Base-by-base conservation (phyloP, 2,888 invertebrate species). In the Cephus pulcher region DNA sequence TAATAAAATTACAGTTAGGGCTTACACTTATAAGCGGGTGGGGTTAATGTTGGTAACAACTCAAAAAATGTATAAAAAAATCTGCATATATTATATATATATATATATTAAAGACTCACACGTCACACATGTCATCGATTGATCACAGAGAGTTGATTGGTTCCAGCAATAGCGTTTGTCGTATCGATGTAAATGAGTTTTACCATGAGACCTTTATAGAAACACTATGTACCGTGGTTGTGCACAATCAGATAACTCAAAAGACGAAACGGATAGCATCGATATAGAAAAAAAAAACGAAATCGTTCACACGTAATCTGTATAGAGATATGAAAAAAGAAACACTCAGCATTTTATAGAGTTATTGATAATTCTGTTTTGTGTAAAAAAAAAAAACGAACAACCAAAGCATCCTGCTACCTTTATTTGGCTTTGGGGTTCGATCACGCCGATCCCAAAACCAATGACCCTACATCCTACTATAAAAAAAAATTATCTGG, bases 41-140 rank as follows among this genome's bases (percentile, higher is more conserved):
- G 81, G 84, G 84, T 84, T 84, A 84, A 84, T 80, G 78, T 85
- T 85, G 80, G 82, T 82, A 71, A 84, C 80, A 83, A 85, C 83
- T 81, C 80, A 85, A 40, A 84, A 83, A 83, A 80, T 80, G 83
- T 81, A 83, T 82, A 84, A 83, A 84, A 84, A 85, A 83, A 84
- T 86, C 82, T 84, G 79, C 75, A 78, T 73, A 82, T 76, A 77
- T 40, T 40, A 40, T 40, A 40, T 40, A 40, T 15, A 40, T 15
- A 37, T 40, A 40, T 40, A 40, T 40, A 15, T 15, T 12, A 76
- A 56, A 75, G 32, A 75, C 35, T 37, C 75, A 34, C 73, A 30
- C 69, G 32, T 40, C 40, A 40, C 40, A 40, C 40, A 40, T 15
- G 40, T 40, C 40, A 15, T 40, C 40, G 40, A 40, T 40, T 37